Evolutionary conservation across 2,888 invertebrate genomes (phyloP).

Genomic region (Cantharis rufa): DNA sequence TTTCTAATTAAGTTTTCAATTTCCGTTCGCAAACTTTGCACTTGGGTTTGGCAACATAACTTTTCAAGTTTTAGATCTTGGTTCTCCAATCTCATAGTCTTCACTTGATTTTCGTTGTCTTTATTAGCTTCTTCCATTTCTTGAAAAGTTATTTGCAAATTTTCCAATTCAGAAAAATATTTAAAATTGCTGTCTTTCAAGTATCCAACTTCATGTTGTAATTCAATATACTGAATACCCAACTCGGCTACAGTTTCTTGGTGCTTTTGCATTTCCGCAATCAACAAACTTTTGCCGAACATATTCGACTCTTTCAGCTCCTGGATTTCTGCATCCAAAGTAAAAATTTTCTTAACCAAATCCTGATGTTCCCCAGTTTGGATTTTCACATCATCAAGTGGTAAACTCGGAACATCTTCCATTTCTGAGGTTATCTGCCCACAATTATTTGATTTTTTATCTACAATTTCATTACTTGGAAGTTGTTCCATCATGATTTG

Average conservation of each 20-base stretch:
- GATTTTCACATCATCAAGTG: background rate
- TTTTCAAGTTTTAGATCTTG: background rate
- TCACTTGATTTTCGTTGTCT: background rate
- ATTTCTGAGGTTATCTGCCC: no score
- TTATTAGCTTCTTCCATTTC: background rate
- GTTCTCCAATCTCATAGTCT: background rate
- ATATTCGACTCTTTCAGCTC: background rate
- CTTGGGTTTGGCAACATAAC: background rate
- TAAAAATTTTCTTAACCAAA: background rate
- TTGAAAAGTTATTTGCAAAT: background rate
- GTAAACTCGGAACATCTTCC: background rate
- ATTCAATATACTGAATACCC: background rate
- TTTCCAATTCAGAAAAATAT: background rate
- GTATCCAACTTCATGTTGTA: background rate
- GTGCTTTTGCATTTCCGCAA: background rate
- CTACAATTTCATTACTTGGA: no score
- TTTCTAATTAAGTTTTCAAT: background rate
- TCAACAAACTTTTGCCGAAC: background rate
- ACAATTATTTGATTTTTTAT: no score
- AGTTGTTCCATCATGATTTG: background rate
- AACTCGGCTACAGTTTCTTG: background rate
- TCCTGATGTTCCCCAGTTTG: background rate
- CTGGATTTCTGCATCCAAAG: background rate
- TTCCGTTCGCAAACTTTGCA: background rate
- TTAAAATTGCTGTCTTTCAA: background rate